These are phyloP conservation scores for Hedya salicella DNA, from an alignment of 2,888 invertebrate species.

Conservation along the genomic window DNA sequence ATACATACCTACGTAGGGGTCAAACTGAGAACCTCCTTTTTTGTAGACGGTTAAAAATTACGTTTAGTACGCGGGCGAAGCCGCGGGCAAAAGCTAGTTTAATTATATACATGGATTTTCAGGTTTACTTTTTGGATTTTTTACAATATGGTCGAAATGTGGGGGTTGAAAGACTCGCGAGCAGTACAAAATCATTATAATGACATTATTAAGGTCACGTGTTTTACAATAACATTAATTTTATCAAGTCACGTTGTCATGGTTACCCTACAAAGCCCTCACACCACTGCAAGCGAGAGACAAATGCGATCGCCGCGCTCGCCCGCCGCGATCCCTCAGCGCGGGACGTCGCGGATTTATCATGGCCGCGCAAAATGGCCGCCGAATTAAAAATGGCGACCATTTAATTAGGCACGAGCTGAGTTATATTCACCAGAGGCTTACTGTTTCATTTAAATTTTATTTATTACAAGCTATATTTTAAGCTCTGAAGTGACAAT, in stretches of 20 bases:
- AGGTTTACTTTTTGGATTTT: no score
- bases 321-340: conserved; percentile 36
- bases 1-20: no score
- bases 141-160: no score
- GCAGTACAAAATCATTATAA: no score
- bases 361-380: conserved; percentile 40
- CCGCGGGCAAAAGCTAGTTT: no score
- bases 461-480: conserved; percentile 2
- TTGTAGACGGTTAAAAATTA: no score
- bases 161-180: no score
- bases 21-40: no score
- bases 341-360: conserved; percentile 37
- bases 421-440: conserved; percentile 4
- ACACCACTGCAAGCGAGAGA: conserved; percentile 36
- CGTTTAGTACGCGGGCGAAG: no score
- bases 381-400: conserved; percentile 36
- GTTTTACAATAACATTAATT: background rate
- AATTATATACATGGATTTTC: no score
- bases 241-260: background rate
- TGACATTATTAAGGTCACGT: no score
- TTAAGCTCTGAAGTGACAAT: background rate
- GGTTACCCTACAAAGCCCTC: conserved; percentile 33
- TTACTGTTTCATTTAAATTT: conserved; percentile 7
- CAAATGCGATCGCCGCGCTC: conserved; percentile 32
- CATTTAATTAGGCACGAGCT: conserved; percentile 33